Base-by-base conservation (phyloP, 2,113 vertebrate genomes). In the Scatophagus argus region DNA sequence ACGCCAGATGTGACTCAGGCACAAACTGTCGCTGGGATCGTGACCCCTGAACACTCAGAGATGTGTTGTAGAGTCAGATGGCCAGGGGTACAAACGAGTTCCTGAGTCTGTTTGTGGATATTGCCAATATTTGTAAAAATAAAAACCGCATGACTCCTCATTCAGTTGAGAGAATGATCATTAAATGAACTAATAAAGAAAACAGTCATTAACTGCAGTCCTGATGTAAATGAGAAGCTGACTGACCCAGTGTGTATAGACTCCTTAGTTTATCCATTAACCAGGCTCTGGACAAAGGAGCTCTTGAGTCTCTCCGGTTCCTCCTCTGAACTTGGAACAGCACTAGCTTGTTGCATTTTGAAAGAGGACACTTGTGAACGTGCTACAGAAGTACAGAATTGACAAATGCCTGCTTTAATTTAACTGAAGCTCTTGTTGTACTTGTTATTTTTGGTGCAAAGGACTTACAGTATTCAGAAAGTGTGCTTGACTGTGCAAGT, bases 281-380 rank as follows among this genome's bases (percentile, higher is more conserved):
- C 43, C 49, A 46, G 46, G 1, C 54, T 66, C 14, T 10, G 72
- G 58, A 80, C 73, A 72, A 78, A 69, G 62, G 27, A 19, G 41
- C 49, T n/a, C 63, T 79, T 81, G 60, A 34, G 25, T 75, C 74
- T 44, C 43, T 73, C 64, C 16, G 38, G 52, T 58, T 83, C 54
- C 77, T 76, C 27, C 3, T 52, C 17, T 29, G 55, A 82, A 82
- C 74, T 55, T 8, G 21, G 66, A 70, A 41, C 69, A 55, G 31
- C 52, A 11, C 67, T 12, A 12, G 39, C 43, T 38, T 49, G 55
- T 70, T 27, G 10, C 46, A 27, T 19, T 71, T 55, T 72, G 39
- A 86, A 86, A 63, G 65, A 66, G 62, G 31, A 5, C 58, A 61
- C 64, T 87, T 74, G 77, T 77, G 59, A 77, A 54, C 43, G 44